A percentile compares a stretch with the other conserved stretches of the same genome.
Evolutionary conservation across 2,113 vertebrate species (phyloP).

Genomic region (Gobius niger): DNA sequence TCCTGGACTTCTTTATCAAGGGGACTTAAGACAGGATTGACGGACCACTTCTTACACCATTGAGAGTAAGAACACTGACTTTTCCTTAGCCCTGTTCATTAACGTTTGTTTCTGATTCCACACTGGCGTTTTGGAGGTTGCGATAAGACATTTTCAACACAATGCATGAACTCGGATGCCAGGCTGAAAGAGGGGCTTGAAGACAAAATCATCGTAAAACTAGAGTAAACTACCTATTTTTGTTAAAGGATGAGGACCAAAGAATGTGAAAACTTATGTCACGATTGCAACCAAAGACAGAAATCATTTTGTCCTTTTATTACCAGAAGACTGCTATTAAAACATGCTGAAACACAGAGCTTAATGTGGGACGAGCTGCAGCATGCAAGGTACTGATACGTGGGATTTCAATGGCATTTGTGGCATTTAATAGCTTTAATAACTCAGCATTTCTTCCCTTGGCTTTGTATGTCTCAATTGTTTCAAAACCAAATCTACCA

Average conservation of each 20-base stretch:
- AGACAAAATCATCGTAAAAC: background rate
- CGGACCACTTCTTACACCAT: too few relatives aligned
- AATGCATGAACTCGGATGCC: background rate
- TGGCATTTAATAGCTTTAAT: conserved; percentile 7
- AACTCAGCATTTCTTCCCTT: background rate
- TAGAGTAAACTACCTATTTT: conserved; percentile 32
- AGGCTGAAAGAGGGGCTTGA: conserved; percentile 7
- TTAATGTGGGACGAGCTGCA: background rate
- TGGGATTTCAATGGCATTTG: conserved; percentile 1
- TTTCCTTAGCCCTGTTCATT: background rate
- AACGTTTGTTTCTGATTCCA: background rate
- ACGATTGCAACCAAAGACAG: conserved; percentile 11
- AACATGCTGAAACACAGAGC: background rate
- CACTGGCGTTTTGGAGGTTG: conserved; percentile 1
- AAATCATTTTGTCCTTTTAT: conserved; percentile 1
- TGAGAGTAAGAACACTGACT: too few relatives aligned
- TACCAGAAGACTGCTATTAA: conserved; percentile 1
- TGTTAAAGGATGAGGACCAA: conserved; percentile 54
- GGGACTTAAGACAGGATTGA: background rate
- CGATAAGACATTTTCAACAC: background rate
- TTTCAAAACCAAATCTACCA: too few relatives aligned
- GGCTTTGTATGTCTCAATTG: background rate
- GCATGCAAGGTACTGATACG: background rate
- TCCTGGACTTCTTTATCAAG: background rate
- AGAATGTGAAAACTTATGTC: conserved; percentile 38